Percentiles rank a stretch among this genome's conserved stretches.
These are phyloP conservation scores for Pomacea maculata DNA, from an alignment of 1,140 invertebrate genomes.

Conservation along the genomic window DNA sequence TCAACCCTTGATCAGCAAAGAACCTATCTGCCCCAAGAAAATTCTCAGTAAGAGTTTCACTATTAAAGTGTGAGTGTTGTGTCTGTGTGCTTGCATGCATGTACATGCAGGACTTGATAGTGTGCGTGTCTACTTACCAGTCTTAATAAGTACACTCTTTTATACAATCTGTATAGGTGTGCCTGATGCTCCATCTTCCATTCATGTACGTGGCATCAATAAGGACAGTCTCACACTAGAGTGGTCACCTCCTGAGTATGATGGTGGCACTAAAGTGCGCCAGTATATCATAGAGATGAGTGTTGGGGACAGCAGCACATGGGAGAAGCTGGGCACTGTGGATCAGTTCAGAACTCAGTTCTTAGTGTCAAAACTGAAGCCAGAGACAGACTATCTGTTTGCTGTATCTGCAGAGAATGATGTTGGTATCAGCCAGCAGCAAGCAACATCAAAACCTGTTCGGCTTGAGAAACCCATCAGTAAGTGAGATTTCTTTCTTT, in stretches of 20 bases:
- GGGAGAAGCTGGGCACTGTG: conserved; percentile 71
- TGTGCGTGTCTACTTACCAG: too few relatives aligned
- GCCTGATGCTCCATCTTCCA: conserved; percentile 86
- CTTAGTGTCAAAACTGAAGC: conserved; percentile 78
- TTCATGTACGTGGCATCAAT: conserved; percentile 49
- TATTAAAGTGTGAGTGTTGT: neutral
- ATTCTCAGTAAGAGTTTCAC: conserved; percentile 39
- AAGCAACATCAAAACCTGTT: conserved; percentile 85
- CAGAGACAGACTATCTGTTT: conserved; percentile 91
- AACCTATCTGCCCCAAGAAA: conserved; percentile 46
- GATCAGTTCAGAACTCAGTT: conserved; percentile 61
- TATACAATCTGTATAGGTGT: conserved; percentile 75
- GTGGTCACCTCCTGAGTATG: conserved; percentile 87
- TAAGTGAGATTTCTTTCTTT: conserved; percentile 26
- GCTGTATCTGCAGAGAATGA: conserved; percentile 89
- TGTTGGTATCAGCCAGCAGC: conserved; percentile 74
- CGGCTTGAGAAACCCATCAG: conserved; percentile 52
- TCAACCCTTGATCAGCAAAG: conserved; percentile 34
- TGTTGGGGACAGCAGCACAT: conserved; percentile 42
- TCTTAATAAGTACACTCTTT: neutral
- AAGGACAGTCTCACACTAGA: conserved; percentile 85
- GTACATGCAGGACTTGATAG: neutral
- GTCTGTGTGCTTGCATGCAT: neutral
- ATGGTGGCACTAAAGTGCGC: conserved; percentile 79
- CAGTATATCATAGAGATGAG: conserved; percentile 81